A percentile compares a stretch with the other conserved stretches of the same genome.
These are phyloP conservation scores for Drosophila emarginata DNA, from an alignment of 2,888 invertebrate genomes.

Conservation along the genomic window DNA sequence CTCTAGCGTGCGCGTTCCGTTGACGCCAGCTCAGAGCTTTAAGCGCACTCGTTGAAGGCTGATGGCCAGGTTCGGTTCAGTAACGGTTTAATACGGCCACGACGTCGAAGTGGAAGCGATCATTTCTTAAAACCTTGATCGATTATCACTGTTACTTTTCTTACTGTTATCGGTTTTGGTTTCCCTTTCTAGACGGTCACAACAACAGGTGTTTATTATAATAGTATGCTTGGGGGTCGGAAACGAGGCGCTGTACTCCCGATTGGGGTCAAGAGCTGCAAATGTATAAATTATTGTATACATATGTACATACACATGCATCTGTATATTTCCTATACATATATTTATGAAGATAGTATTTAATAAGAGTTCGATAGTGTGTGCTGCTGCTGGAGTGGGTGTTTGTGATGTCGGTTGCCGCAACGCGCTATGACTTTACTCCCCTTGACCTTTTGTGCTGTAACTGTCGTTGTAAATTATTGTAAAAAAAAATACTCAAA, in stretches of 20 bases:
- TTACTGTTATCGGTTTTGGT: not conserved
- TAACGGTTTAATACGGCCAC: slow-evolving; percentile 1
- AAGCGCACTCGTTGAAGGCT: not conserved
- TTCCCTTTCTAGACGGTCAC: not conserved
- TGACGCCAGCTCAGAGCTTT: not conserved
- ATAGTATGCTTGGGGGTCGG: slow-evolving; percentile 14
- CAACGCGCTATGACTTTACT: not conserved
- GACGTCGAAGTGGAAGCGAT: slow-evolving; percentile 2
- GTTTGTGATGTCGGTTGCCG: slow-evolving; percentile 5
- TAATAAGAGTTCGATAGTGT: not conserved
- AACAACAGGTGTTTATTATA: not conserved
- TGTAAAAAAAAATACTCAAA: slow-evolving; percentile 1
- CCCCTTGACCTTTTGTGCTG: not conserved
- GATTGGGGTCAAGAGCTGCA: slow-evolving; percentile 18
- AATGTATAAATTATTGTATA: slow-evolving; percentile 1
- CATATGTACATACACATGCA: not conserved
- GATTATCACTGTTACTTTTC: slow-evolving; percentile 9
- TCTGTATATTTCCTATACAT: not conserved
- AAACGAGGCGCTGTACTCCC: slow-evolving; percentile 2
- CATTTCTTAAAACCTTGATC: slow-evolving; percentile 4
- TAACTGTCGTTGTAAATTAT: slow-evolving; percentile 2
- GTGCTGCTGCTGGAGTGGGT: slow-evolving; percentile 3
- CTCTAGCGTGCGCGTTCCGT: not conserved
- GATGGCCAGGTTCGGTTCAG: slow-evolving; percentile 5
- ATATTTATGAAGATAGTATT: not conserved